These are phyloP conservation scores for Acanthochromis polyacanthus DNA, from an alignment of 2,113 vertebrate species.

Conservation along the genomic window DNA sequence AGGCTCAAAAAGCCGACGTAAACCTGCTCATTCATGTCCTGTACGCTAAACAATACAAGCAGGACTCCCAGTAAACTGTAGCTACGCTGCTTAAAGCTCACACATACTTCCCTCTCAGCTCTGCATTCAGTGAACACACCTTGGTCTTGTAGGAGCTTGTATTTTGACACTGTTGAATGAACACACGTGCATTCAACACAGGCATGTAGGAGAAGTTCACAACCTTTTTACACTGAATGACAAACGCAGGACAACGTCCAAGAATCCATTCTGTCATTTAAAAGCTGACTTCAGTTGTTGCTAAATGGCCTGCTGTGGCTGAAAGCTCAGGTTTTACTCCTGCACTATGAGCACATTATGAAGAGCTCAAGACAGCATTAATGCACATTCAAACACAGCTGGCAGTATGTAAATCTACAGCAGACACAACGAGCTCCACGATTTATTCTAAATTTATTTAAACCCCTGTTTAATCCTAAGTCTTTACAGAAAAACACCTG, in stretches of 20 bases:
- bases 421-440: neutral
- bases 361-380: constrained; percentile 49
- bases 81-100: constrained; percentile 36
- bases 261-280: constrained; percentile 64
- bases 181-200: neutral
- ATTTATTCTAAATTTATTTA: neutral
- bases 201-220: constrained; percentile 6
- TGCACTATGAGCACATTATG: constrained; percentile 23
- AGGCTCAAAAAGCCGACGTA: neutral
- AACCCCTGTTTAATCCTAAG: constrained; percentile 16
- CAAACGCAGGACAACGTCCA: constrained; percentile 57
- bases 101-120: constrained; percentile 43
- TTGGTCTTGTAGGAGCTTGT: constrained; percentile 77
- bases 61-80: constrained; percentile 57
- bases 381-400: constrained; percentile 39
- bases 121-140: constrained; percentile 69
- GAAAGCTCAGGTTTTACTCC: constrained; percentile 9
- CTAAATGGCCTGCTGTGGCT: constrained; percentile 46
- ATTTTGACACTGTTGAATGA: constrained; percentile 30
- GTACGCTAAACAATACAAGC: constrained; percentile 37
- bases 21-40: constrained; percentile 57
- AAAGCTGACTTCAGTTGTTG: constrained; percentile 67
- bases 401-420: constrained; percentile 27
- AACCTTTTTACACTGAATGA: constrained; percentile 44
- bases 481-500: neutral